A percentile compares a stretch with the other conserved stretches of the same genome.
Conservation (phyloP, 2,113 vertebrate species). For the Fulmarus glacialis region DNA sequence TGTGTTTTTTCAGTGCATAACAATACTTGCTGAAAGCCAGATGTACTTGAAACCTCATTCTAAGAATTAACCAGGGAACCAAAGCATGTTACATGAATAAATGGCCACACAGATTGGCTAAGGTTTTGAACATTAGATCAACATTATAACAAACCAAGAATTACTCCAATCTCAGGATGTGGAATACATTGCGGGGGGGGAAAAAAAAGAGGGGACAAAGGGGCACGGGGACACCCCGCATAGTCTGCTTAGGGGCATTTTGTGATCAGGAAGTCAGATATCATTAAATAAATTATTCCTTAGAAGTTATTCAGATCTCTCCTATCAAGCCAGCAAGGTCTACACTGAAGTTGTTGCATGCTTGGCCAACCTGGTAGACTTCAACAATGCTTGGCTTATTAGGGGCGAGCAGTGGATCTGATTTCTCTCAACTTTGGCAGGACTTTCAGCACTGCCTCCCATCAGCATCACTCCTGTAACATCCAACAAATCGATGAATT, state of each 20-base stretch:
- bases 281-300: neutral
- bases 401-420: neutral
- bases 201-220: neutral
- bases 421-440: neutral
- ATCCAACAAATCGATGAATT: neutral
- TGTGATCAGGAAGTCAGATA: neutral
- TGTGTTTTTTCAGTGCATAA: neutral
- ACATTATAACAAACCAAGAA: neutral
- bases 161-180: neutral
- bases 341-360: neutral
- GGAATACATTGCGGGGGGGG: neutral
- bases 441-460: neutral
- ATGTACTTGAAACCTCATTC: neutral
- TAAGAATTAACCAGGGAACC: neutral
- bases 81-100: neutral
- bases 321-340: neutral
- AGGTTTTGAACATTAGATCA: neutral
- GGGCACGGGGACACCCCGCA: fast-evolving
- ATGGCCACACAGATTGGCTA: neutral
- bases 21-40: neutral
- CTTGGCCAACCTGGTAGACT: neutral
- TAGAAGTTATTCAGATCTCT: neutral
- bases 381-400: neutral
- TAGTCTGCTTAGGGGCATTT: neutral
- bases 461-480: neutral